Evolutionary conservation across 2,113 vertebrate species (phyloP), one percentile per base, ranked within the genome.

Genomic region (Bostrychus sinensis): DNA sequence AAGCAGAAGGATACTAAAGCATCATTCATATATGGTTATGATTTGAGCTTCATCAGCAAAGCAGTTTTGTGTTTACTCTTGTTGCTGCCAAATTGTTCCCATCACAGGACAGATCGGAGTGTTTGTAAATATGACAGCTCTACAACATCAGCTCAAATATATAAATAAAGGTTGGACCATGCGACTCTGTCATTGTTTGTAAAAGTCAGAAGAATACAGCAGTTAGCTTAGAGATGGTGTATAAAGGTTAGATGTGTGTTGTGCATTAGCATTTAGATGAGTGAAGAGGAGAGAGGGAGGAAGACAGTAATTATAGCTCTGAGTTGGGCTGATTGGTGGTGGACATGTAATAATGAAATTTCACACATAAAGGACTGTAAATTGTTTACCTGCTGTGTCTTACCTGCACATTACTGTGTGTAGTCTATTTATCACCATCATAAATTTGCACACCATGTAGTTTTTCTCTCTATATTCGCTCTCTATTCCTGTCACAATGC

Each of bases 211-310:
- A 70, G 69, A 53, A 64, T 14, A 61, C 75, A 61, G 74, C 70
- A 73, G 84, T 77, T 84, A 84, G 68, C 69, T 57, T 69, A 80
- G 82, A 68, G 22, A 1, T 25, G 16, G 70, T 55, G 76, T 71
- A 64, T 69, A 82, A 84, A 86, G 85, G 85, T 84, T 82, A 82
- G 70, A 59, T n/a, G n/a, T n/a, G n/a, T n/a, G n/a, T 58, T 41
- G 65, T 55, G 39, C 62, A 86, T 86, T 86, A 80, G 86, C 83
- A 80, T 86, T 87, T 83, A 78, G 67, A 84, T 82, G 70, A 83
- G 77, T 20, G 81, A 22, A 77, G 54, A 68, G 16, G 62, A 68
- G 36, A 57, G 39, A 38, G 23, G 20, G 54, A 41, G 30, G 45
- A 14, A 48, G 45, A 22, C 45, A 25, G 72, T 82, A 77, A 81